phyloP scores from a whole-genome alignment of 2,888 invertebrate species.

The Hypselothyrea guttata region DNA sequence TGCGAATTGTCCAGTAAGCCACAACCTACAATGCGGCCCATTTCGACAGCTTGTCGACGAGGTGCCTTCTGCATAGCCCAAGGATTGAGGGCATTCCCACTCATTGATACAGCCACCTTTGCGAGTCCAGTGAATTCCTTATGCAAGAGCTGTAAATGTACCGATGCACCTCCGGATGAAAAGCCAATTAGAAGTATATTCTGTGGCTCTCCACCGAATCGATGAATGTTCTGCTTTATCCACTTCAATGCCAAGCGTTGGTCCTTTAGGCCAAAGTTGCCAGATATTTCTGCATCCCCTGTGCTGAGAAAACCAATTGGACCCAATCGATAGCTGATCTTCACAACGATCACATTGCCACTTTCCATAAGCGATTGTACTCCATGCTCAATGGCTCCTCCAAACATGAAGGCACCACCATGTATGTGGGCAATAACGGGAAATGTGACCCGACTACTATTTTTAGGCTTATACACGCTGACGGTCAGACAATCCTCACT shows the following conservation, averaged over 20 bases:
- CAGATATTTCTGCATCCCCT: conserved; percentile 86
- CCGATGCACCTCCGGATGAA: conserved; percentile 90
- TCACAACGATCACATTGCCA: conserved; percentile 86
- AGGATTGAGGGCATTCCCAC: conserved; percentile 87
- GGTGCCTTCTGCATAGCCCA: conserved; percentile 84
- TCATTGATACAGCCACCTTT: conserved; percentile 83
- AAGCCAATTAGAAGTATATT: conserved; percentile 87
- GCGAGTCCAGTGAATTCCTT: conserved; percentile 78
- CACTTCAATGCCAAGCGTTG: conserved; percentile 50
- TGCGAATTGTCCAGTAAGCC: conserved; percentile 82
- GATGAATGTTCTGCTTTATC: conserved; percentile 73
- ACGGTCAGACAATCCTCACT: conserved; percentile 87
- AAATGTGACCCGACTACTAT: conserved; percentile 57
- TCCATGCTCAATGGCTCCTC: conserved; percentile 83
- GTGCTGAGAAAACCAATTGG: conserved; percentile 89
- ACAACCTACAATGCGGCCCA: conserved; percentile 87
- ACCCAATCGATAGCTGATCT: conserved; percentile 88
- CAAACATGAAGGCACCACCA: conserved; percentile 88
- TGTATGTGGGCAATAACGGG: conserved; percentile 87
- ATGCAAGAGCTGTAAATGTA: conserved; percentile 88
- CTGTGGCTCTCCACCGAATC: conserved; percentile 83
- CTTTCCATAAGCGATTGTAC: conserved; percentile 85
- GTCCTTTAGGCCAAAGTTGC: conserved; percentile 52
- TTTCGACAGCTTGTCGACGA: conserved; percentile 84
- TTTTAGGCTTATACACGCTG: conserved; percentile 85